phyloP scores from a whole-genome alignment of 2,888 invertebrate genomes.

The Empis stercorea region DNA sequence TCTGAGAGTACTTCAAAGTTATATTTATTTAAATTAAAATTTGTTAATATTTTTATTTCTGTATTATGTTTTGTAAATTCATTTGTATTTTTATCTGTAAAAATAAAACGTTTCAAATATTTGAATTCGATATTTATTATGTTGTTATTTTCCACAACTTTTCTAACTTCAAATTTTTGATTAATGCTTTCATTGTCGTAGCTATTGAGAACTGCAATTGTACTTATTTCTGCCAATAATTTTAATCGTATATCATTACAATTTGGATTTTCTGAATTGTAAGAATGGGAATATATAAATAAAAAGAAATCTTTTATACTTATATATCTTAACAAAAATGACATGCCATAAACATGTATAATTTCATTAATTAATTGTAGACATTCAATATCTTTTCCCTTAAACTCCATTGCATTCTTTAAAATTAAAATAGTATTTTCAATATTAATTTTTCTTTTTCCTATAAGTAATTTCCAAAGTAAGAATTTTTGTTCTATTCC shows the following conservation, averaged over 20 bases:
- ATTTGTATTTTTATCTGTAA: not conserved
- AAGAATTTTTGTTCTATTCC: no score
- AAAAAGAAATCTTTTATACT: not conserved
- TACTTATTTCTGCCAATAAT: not conserved
- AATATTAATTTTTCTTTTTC: no score
- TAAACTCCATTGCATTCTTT: no score
- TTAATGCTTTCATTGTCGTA: not conserved
- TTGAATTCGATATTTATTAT: not conserved
- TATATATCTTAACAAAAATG: no score
- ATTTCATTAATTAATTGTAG: no score
- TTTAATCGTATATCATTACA: not conserved
- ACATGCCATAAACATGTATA: no score
- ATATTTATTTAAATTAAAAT: no score
- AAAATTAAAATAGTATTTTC: no score
- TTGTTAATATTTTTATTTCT: no score
- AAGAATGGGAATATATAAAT: not conserved
- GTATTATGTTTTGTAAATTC: not conserved
- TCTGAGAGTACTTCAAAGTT: no score
- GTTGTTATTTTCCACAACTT: not conserved
- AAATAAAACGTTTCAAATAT: not conserved
- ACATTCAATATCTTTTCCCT: no score
- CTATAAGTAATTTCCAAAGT: no score
- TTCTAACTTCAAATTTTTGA: not conserved
- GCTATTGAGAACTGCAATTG: not conserved
- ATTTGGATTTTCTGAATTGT: not conserved